Evolutionary conservation across 2,888 invertebrate genomes (phyloP), one percentile per base, ranked within the genome.

Genomic region (Drosophila pullipes): DNA sequence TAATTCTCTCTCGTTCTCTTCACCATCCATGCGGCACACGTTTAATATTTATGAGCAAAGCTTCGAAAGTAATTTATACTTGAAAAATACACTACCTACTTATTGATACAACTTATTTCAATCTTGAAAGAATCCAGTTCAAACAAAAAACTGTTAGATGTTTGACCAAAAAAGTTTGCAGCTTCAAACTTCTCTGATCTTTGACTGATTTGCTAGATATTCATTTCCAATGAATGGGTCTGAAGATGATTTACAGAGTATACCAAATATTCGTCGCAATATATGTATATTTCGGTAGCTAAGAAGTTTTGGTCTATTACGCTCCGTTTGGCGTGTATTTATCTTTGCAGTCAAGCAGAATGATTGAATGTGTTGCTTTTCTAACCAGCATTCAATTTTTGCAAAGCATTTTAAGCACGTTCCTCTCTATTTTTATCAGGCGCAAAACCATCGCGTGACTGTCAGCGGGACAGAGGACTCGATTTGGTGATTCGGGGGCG

Each of bases 301-400:
- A 59, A 47, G 33, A 64, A 71, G 62, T 63, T 80, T 76, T 33
- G n/a, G 35, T 22, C 33, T 41, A 39, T 28, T 57, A 35, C 59
- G 57, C 68, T 63, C 33, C 50, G 58, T 30, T 39, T 39, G 66
- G 52, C 57, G 61, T 64, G 57, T 53, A 66, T 68, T 69, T 79
- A 78, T 87, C 82, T 82, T 86, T 72, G 70, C 85, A 69, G 77
- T 66, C 65, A 53, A 74, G 39, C 76, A 72, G 66, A 89, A 64
- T 85, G 85, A 89, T 85, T 85, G 86, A 87, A 88, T 87, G 90
- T 90, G 86, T 88, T 85, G 82, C 76, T 78, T 82, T 90, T 82
- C 83, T 81, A 88, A 85, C 86, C 89, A 83, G 83, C 74, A 85
- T 83, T 87, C 86, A 87, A 87, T 90, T 90, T 83, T 66, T 63